Evolutionary conservation across 1,140 invertebrate genomes (phyloP), one percentile per base, ranked within the genome.

Genomic region (Odontomachus brunneus): DNA sequence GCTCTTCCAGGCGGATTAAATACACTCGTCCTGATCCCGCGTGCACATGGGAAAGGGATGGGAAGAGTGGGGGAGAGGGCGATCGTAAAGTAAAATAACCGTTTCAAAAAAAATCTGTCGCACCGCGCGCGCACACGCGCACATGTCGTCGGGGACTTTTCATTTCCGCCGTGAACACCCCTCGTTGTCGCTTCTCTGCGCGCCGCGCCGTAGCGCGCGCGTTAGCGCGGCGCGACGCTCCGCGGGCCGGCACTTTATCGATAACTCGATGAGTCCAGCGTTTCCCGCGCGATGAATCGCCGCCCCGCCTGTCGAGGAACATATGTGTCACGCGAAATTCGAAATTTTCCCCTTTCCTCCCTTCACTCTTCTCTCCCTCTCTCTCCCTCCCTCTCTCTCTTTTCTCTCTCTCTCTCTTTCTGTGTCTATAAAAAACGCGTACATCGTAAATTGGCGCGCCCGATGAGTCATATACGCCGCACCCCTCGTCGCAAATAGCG

Each of bases 61-160:
- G 29, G 29, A 2, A 5, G 29, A 33, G 29, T 33, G 29, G 5
- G 29, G 29, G 29, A 3, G 29, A 33, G 51, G 22, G 72, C 66
- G 67, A 78, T 87, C 84, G 62, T 87, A 86, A 84, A 87, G 73
- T 83, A 86, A 83, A 87, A 87, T 86, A 86, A 86, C 80, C 72
- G 53, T 83, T 80, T 71, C 33, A n/a, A 57, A 69, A 71, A 67
- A 80, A 69, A 80, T 80, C 65, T 57, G 55, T 80, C 75, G 51
- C 75, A 71, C 71, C 65, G 66, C 65, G 65, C 65, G 65, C 29
- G 5, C 65, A 33, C 59, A 24, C 24, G 60, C 17, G 55, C 29
- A 62, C 26, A 49, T 24, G 38, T 67, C 48, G 75, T 67, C 48
- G 75, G n/a, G n/a, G 33, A 69, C 51, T 57, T 78, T 78, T 57